A percentile compares a stretch with the other conserved stretches of the same genome.
These are phyloP conservation scores for Drosophila pruinosa DNA, from an alignment of 1,140 invertebrate species.

Conservation along the genomic window DNA sequence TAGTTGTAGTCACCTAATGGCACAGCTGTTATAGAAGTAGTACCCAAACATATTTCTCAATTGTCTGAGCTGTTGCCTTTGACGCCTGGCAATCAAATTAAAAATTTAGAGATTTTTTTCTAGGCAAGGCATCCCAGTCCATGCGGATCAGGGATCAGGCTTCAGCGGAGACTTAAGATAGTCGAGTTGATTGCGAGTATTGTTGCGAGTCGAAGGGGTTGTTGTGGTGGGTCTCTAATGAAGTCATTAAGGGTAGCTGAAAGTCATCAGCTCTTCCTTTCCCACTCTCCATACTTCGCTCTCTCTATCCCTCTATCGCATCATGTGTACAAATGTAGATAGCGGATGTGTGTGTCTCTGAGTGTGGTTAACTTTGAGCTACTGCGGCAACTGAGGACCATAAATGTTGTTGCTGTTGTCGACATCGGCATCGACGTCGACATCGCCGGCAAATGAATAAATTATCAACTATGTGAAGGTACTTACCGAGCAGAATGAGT, in stretches of 20 bases:
- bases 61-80: conserved; percentile 67
- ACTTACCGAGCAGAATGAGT: conserved; percentile 39
- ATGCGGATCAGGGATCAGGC: not conserved
- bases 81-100: conserved; percentile 65
- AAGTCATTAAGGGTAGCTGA: conserved; percentile 70
- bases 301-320: conserved; percentile 21
- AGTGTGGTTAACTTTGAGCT: conserved; percentile 69
- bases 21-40: conserved; percentile 47
- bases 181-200: conserved; percentile 42
- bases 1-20: conserved; percentile 12
- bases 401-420: conserved; percentile 49
- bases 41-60: conserved; percentile 52
- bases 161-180: conserved; percentile 23
- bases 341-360: conserved; percentile 21
- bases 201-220: conserved; percentile 37
- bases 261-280: conserved; percentile 7
- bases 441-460: conserved; percentile 69
- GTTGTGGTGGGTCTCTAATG: conserved; percentile 51
- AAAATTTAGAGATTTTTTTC: conserved; percentile 50
- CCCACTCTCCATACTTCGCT: not conserved
- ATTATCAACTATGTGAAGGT: conserved; percentile 75
- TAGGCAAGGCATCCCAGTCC: not conserved
- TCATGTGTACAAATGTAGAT: conserved; percentile 23
- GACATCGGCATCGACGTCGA: conserved; percentile 19
- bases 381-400: conserved; percentile 30